Percentiles rank a stretch among this genome's conserved stretches.
phyloP scores from a whole-genome alignment of 2,888 invertebrate genomes.

The Catocala sponsa region DNA sequence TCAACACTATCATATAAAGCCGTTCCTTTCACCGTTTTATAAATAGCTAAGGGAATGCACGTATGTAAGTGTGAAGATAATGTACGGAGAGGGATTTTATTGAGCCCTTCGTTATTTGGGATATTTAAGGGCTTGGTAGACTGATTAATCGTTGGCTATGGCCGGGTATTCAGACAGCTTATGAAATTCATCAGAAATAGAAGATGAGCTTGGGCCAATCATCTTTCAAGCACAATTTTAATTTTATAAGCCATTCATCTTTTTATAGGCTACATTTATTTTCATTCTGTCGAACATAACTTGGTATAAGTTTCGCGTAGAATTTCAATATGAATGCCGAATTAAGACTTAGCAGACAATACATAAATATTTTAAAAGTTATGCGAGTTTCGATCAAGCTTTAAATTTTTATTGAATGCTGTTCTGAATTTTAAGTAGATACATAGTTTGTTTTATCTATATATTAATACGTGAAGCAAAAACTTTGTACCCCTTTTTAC shows the following conservation, averaged over 20 bases:
- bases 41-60: slow-evolving; percentile 77
- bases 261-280: too few relatives aligned
- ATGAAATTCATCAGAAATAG: not conserved
- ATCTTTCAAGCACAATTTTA: too few relatives aligned
- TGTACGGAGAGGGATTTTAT: slow-evolving; percentile 65
- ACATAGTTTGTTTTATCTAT: too few relatives aligned
- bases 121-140: slow-evolving; percentile 54
- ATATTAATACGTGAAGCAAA: too few relatives aligned
- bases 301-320: too few relatives aligned
- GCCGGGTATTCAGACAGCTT: not conserved
- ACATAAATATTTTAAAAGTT: too few relatives aligned
- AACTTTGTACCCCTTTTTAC: too few relatives aligned
- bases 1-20: slow-evolving; percentile 73
- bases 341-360: not conserved
- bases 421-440: too few relatives aligned
- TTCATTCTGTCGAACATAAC: too few relatives aligned
- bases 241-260: too few relatives aligned
- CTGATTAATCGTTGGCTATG: slow-evolving; percentile 61
- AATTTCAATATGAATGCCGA: not conserved
- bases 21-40: slow-evolving; percentile 73
- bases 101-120: slow-evolving; percentile 65
- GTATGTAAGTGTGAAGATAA: slow-evolving; percentile 58
- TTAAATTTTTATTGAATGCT: too few relatives aligned
- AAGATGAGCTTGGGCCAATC: too few relatives aligned
- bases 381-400: not conserved